Conservation (phyloP, 2,113 vertebrate species). For the Trichechus manatus region DNA sequence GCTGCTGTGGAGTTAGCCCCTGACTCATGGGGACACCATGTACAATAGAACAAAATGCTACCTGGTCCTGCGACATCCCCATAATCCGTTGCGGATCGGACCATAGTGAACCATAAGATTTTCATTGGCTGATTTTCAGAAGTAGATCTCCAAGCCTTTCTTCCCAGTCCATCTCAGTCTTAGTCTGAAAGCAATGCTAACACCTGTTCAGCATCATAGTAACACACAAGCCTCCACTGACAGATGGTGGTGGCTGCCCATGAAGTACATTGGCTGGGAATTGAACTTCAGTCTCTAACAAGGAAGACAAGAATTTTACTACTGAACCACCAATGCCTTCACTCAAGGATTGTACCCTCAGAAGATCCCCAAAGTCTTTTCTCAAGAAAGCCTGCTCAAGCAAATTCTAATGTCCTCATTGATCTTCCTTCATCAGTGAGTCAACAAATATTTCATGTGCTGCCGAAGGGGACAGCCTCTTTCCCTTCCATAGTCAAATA, state of each 20-base stretch:
- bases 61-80: background rate
- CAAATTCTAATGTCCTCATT: background rate
- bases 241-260: background rate
- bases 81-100: background rate
- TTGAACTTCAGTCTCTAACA: too few species aligned
- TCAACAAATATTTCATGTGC: background rate
- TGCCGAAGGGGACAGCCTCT: background rate
- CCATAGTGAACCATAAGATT: background rate
- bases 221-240: background rate
- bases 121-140: background rate
- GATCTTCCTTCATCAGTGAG: background rate
- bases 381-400: background rate
- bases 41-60: too few species aligned
- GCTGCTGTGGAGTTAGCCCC: background rate
- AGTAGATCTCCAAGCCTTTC: background rate
- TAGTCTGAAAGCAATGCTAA: background rate
- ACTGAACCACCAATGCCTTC: background rate
- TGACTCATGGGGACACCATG: background rate
- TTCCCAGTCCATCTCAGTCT: background rate
- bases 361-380: conserved; percentile 59
- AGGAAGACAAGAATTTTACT: background rate
- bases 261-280: background rate
- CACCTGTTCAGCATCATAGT: background rate
- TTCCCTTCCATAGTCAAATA: background rate
- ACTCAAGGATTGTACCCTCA: background rate